These are phyloP conservation scores for Troglohyphantes excavatus DNA, from an alignment of 2,888 invertebrate species.

Conservation along the genomic window DNA sequence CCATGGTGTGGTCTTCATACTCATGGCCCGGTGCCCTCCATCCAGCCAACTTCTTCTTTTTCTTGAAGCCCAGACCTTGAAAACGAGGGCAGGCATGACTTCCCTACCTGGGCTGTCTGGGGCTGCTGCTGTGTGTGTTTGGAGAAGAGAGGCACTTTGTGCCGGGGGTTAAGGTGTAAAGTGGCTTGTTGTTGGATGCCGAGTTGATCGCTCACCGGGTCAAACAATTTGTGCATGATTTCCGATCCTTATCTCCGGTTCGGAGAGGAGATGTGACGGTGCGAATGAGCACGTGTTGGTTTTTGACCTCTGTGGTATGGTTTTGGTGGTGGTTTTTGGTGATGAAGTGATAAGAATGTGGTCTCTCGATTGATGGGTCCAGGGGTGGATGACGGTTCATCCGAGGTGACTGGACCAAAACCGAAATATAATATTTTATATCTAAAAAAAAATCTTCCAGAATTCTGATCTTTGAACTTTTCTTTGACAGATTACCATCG, in stretches of 20 bases:
- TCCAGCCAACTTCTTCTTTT: neutral
- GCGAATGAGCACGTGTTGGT: neutral
- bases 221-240: conserved; percentile 15
- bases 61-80: conserved; percentile 35
- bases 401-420: too few species aligned
- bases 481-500: too few species aligned
- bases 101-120: conserved; percentile 14
- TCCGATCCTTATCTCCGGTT: conserved; percentile 31
- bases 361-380: too few species aligned
- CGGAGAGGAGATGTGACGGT: neutral
- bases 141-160: conserved; percentile 33
- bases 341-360: too few species aligned
- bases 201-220: conserved; percentile 23
- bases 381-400: too few species aligned
- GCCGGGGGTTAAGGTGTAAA: conserved; percentile 36
- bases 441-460: too few species aligned
- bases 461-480: too few species aligned
- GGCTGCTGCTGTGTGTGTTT: neutral
- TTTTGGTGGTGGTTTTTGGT: too few species aligned
- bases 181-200: conserved; percentile 3
- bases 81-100: conserved; percentile 43
- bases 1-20: conserved; percentile 22
- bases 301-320: too few species aligned
- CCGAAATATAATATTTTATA: too few species aligned
- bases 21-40: conserved; percentile 61